Conservation (phyloP, 2,113 vertebrate species). For the Chionis minor region DNA sequence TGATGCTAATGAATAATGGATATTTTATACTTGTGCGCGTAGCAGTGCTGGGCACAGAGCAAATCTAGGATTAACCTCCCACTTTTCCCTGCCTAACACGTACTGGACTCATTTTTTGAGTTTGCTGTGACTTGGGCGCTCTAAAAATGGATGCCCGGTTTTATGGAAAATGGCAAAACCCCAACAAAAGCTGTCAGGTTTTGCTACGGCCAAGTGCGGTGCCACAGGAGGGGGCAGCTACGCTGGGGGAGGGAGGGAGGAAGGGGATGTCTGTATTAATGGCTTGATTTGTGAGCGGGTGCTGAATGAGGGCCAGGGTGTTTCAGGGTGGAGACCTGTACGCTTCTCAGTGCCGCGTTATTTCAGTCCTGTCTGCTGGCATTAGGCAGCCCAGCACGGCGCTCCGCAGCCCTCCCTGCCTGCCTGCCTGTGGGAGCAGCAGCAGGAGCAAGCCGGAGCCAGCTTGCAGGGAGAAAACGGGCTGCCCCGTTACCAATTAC, state of each 20-base stretch:
- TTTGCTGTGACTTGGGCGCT: constrained; percentile 35
- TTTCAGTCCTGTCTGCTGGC: not conserved
- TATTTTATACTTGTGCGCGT: constrained; percentile 65
- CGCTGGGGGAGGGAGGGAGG: not conserved
- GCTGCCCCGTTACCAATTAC: accelerated
- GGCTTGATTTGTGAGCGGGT: not conserved
- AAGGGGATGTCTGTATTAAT: not conserved
- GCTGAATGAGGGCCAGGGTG: not conserved
- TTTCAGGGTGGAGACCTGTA: not conserved
- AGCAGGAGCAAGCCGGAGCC: not conserved
- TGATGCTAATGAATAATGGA: constrained; percentile 79
- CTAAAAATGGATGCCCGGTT: not conserved
- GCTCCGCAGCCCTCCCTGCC: not conserved
- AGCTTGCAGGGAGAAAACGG: not conserved
- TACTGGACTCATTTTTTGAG: constrained; percentile 28
- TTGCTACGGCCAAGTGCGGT: not conserved
- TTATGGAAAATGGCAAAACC: not conserved
- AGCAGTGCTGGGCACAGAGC: constrained; percentile 61
- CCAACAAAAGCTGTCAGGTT: not conserved
- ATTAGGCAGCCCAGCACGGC: not conserved
- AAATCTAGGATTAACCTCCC: constrained; percentile 76
- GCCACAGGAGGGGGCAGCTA: not conserved
- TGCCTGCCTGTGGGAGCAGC: not conserved
- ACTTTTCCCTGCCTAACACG: constrained; percentile 17
- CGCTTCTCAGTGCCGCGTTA: not conserved